Percentiles rank a stretch among this genome's conserved stretches.
These are phyloP conservation scores for Poliocrania exsul DNA, from an alignment of 2,797 vertebrate species.

Conservation along the genomic window DNA sequence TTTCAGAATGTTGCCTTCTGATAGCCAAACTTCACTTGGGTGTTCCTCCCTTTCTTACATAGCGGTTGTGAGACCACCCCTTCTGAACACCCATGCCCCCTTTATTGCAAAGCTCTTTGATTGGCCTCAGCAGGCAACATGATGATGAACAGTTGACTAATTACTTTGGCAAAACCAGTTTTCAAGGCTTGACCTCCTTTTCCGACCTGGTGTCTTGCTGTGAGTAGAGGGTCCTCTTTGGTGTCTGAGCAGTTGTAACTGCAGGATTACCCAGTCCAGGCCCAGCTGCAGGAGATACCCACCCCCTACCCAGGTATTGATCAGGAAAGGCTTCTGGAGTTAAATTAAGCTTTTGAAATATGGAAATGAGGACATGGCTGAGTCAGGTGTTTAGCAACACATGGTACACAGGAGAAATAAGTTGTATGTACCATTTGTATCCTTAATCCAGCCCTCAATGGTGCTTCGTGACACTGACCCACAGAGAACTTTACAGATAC, in stretches of 20 bases:
- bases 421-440: not conserved
- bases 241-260: not conserved
- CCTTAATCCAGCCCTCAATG: not conserved
- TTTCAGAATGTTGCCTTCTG: not conserved
- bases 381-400: not conserved
- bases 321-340: not conserved
- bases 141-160: not conserved
- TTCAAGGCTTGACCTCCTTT: not conserved
- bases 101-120: not conserved
- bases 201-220: not conserved
- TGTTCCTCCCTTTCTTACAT: not conserved
- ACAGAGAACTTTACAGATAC: not conserved
- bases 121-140: not conserved
- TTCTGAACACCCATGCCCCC: not conserved
- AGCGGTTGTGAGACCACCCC: not conserved
- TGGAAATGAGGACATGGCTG: not conserved
- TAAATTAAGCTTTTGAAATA: not conserved
- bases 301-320: fast-evolving
- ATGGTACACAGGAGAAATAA: not conserved
- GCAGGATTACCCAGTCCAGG: not conserved
- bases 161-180: not conserved
- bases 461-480: not conserved
- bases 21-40: not conserved
- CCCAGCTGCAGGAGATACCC: not conserved
- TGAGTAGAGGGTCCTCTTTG: not conserved